Base-by-base conservation (phyloP, 2,888 invertebrate species). In the Acleris sparsana region DNA sequence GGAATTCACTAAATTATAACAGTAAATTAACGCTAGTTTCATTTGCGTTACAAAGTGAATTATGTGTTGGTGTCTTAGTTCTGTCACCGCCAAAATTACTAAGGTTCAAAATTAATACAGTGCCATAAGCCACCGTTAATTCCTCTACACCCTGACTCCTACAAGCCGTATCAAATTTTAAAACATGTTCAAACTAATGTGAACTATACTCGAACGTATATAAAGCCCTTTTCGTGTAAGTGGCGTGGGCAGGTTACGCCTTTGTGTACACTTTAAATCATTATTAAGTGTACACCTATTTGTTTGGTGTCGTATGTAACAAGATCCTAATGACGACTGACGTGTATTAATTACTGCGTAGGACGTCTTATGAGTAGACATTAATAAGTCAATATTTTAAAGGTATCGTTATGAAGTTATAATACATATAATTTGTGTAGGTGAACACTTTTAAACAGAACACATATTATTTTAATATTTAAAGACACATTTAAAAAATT, bases 21-120 rank as follows among this genome's bases (percentile, higher is more conserved):
- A 89, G 86, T 92, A 92, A 92, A 92, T 92, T 92, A 89, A 82
- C 90, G 86, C 80, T 87, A 91, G 88, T 89, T 91, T 92, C 91
- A 92, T 92, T 92, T 92, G 90, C 85, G 88, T 89, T 87, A 89
- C 89, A 83, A 85, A 86, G 90, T 92, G 91, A 92, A 86, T 92
- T 92, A 92, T 92, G 92, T 85, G 86, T 86, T 83, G 88, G 89
- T 92, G 91, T 92, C 92, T 92, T 91, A 91, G 91, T 89, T 91
- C 92, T 92, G 92, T 92, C 92, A 91, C 91, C 91, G 82, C 87
- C 85, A 87, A 92, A 92, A 87, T 92, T 91, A 92, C 92, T 88
- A 90, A 89, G 92, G 92, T 92, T 91, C 91, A 92, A 91, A 92
- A 92, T 92, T 92, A 92, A 92, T 92, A 92, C 92, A 91, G 85